Conservation (phyloP, 1,140 invertebrate genomes). For the Listronotus bonariensis region DNA sequence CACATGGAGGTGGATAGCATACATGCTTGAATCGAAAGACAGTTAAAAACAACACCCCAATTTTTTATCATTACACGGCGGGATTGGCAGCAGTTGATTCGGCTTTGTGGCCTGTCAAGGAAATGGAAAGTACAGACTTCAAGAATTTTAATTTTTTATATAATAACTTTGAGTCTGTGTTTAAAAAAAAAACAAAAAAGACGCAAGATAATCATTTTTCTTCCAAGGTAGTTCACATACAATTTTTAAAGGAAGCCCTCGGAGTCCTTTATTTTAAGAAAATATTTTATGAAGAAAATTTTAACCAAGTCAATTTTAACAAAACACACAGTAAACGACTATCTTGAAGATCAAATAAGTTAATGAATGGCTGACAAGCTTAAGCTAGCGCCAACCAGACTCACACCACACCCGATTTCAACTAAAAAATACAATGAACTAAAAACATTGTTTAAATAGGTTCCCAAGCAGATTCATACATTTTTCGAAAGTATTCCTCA, state of each 20-base stretch:
- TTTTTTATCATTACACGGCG: conserved; percentile 19
- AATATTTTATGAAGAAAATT: not conserved
- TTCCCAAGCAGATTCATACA: no score
- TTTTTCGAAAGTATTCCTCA: no score
- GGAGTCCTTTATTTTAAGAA: not conserved
- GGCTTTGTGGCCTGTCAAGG: conserved; percentile 2
- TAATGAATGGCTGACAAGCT: no score
- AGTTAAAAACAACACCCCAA: conserved; percentile 10
- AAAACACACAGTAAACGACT: not conserved
- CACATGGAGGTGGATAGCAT: conserved; percentile 25
- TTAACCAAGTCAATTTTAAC: conserved; percentile 6
- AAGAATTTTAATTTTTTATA: conserved; percentile 20
- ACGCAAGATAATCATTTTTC: not conserved
- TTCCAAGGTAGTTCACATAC: conserved; percentile 2
- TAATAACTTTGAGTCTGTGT: not conserved
- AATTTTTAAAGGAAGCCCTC: not conserved
- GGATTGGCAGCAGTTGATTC: conserved; percentile 32
- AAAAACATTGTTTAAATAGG: no score
- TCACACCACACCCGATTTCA: no score
- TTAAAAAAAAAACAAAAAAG: no score
- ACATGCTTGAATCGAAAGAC: conserved; percentile 26
- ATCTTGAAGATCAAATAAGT: no score
- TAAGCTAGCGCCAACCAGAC: no score
- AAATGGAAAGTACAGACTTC: conserved; percentile 14
- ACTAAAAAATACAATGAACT: no score